Evolutionary conservation across 35 echinoderm and acorn worm species (phyloP).

Genomic region (Heliocidaris erythrogramma): DNA sequence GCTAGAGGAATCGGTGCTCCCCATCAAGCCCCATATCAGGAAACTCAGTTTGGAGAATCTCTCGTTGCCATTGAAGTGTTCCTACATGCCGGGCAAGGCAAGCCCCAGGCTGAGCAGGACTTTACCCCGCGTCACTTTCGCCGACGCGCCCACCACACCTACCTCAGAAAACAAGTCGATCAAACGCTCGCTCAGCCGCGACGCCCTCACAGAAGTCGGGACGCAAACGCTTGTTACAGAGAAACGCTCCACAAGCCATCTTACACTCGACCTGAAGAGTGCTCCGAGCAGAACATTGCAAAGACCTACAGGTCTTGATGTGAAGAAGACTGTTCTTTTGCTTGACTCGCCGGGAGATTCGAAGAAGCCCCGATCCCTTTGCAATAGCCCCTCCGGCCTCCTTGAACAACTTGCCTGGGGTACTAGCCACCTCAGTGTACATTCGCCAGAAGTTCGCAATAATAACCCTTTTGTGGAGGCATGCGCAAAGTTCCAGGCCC

Average conservation of each 20-base stretch:
- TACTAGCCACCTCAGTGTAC: slow-evolving; percentile 91
- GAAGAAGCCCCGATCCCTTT: slow-evolving; percentile 76
- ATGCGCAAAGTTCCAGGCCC: slow-evolving; percentile 78
- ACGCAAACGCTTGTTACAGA: slow-evolving; percentile 19
- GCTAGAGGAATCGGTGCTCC: not conserved
- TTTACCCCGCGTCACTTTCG: slow-evolving; percentile 35
- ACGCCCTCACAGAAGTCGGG: slow-evolving; percentile 55
- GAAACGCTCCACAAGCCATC: slow-evolving; percentile 40
- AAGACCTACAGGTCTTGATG: slow-evolving; percentile 88
- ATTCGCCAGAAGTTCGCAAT: slow-evolving; percentile 85
- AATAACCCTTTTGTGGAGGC: slow-evolving; percentile 95
- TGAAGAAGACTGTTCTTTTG: slow-evolving; percentile 72
- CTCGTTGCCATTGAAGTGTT: slow-evolving; percentile 33
- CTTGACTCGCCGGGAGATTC: slow-evolving; percentile 69
- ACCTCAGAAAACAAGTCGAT: slow-evolving; percentile 61
- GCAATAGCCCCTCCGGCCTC: slow-evolving; percentile 65
- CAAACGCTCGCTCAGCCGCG: slow-evolving; percentile 75
- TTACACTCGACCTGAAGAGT: slow-evolving; percentile 20
- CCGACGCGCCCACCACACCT: slow-evolving; percentile 69
- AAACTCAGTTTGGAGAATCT: slow-evolving; percentile 44
- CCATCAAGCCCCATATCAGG: not conserved
- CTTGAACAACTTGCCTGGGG: slow-evolving; percentile 76
- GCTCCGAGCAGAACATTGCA: slow-evolving; percentile 57
- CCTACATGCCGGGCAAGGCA: slow-evolving; percentile 42
- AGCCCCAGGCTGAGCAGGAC: slow-evolving; percentile 47